Percentiles rank a stretch among this genome's conserved stretches.
Conservation (phyloP, 2,113 vertebrate genomes). For the Corydoras maculifer region DNA sequence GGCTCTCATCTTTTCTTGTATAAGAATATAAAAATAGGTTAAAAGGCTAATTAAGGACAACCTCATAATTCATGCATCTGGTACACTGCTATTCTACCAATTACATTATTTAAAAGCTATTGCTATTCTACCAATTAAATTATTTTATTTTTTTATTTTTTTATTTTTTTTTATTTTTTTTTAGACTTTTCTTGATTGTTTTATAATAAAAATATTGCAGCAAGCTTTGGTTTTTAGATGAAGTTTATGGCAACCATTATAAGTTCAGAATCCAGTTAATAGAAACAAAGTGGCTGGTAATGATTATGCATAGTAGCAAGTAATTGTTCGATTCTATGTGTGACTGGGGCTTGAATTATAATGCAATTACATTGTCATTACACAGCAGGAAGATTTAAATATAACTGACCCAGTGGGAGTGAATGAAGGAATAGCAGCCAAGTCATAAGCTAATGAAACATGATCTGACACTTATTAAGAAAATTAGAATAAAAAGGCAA, state of each 20-base stretch:
- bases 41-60: too few relatives aligned
- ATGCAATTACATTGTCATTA: constrained; percentile 42
- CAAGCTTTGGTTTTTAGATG: neutral
- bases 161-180: too few relatives aligned
- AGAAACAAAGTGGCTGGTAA: constrained; percentile 31
- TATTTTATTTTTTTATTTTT: too few relatives aligned
- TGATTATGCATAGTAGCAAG: constrained; percentile 36
- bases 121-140: too few relatives aligned
- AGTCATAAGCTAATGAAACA: constrained; percentile 39
- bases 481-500: constrained; percentile 26
- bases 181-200: neutral
- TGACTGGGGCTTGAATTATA: constrained; percentile 29
- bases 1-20: too few relatives aligned
- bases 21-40: too few relatives aligned
- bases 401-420: constrained; percentile 25
- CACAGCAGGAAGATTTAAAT: constrained; percentile 41
- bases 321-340: constrained; percentile 35
- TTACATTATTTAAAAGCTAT: too few relatives aligned
- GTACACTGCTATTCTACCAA: too few relatives aligned
- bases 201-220: constrained; percentile 15
- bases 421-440: constrained; percentile 15
- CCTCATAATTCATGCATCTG: too few relatives aligned
- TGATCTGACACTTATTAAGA: constrained; percentile 43
- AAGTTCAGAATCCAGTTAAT: constrained; percentile 28
- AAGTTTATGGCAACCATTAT: neutral